Evolutionary conservation across 2,888 invertebrate genomes (phyloP), one percentile per base, ranked within the genome.

Genomic region (Buathra laborator): DNA sequence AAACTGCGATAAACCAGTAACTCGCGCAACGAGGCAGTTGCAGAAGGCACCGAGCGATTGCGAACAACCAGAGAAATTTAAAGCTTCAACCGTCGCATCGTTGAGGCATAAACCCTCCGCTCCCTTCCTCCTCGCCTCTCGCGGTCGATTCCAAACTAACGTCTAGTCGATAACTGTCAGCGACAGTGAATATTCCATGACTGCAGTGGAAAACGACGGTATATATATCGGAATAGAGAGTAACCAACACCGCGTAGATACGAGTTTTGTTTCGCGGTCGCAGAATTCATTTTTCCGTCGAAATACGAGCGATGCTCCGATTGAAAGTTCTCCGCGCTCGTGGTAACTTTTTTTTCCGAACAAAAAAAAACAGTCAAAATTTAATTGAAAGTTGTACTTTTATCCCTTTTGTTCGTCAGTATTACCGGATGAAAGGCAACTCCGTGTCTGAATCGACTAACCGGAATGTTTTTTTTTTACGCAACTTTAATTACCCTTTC

Each of bases 401-500:
- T 37, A 3, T 5, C 37, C 9, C 37, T 9, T 37, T 37, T 37
- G 37, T 37, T 37, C 37, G 37, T 5, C 37, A 1, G 37, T 37
- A 9, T 37, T 37, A 9, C 37, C 37, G 37, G 5, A 9, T 9
- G 37, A 37, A 37, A 37, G 37, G 9, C 24, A 5, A 37, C 1
- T 37, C 0, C 19, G 12, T 24, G 12, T 16, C 48, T 14, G 44
- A 7, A 29, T 48, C 3, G n/a, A 12, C n/a, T 51, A 16, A 16
- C 32, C 2, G 51, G 37, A 64, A 43, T 37, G 16, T 43, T 32
- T 16, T 37, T 16, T 37, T 53, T 67, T 43, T 67, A 19, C 32
- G 53, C 62, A 53, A 75, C 19, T 59, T 19, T 81, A 76, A 80
- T 84, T 75, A 83, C 37, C 37, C 37, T 64, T 84, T 84, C 71